Evolutionary conservation across 2,888 invertebrate species (phyloP).

Genomic region (Notodromas monacha): DNA sequence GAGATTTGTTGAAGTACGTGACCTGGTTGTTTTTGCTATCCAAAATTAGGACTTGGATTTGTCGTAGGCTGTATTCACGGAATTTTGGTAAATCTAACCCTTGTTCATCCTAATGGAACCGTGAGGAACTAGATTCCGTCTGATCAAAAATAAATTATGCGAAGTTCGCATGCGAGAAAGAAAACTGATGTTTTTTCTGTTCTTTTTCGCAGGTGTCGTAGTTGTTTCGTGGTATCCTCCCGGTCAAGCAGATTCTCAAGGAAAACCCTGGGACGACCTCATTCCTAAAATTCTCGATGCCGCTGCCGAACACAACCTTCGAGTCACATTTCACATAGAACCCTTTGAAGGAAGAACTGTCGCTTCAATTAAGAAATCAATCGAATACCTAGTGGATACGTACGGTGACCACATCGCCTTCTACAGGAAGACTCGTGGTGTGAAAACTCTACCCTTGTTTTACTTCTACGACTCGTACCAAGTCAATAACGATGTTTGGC

Average conservation of each 20-base stretch:
- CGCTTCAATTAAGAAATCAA: slow-evolving; percentile 8
- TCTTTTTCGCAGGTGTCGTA: slow-evolving; percentile 19
- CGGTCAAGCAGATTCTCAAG: slow-evolving; percentile 13
- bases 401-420: slow-evolving; percentile 24
- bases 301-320: slow-evolving; percentile 19
- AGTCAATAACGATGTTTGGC: slow-evolving; percentile 22
- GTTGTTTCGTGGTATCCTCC: slow-evolving; percentile 24
- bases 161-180: no score
- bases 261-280: slow-evolving; percentile 13
- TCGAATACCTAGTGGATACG: slow-evolving; percentile 16
- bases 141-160: no score
- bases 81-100: no score
- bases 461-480: slow-evolving; percentile 30
- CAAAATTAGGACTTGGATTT: no score
- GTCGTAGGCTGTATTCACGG: no score
- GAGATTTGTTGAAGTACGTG: no score
- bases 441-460: slow-evolving; percentile 21
- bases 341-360: slow-evolving; percentile 18
- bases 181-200: no score
- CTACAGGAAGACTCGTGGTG: slow-evolving; percentile 16
- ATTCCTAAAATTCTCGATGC: slow-evolving; percentile 14
- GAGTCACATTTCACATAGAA: slow-evolving; percentile 26
- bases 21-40: no score
- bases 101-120: no score
- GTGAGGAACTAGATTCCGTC: no score